Evolutionary conservation across 2,797 vertebrate species (phyloP), one percentile per base, ranked within the genome.

Genomic region (Todus mexicanus): DNA sequence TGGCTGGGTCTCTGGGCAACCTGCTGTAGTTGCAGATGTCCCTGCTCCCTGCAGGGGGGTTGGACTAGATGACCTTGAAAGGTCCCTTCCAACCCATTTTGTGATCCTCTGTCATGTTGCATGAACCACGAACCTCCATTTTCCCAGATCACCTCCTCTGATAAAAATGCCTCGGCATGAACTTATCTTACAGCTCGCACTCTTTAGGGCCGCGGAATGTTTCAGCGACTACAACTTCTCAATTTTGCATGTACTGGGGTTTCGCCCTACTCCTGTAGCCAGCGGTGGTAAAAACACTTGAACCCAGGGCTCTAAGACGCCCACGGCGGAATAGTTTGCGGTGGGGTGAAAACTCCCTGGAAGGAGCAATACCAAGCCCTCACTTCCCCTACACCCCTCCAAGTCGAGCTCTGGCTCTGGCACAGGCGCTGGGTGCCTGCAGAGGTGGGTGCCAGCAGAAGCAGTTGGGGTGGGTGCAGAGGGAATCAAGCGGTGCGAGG

Each of bases 111-210:
- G 47, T 12, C 15, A 11, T 40, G 18, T 10, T 50, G 22, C 64
- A 80, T 16, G 35, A 42, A 35, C 20, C 12, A 42, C 4, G 5
- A 9, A 7, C 1, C 3, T 5, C 0, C 2, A 5, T 59, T 73
- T 22, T 5, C 66, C 19, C 4, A 0, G 18, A 33, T 43, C 54
- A 23, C 16, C 25, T 25, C 22, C 27, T 45, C 22, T 5, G 5
- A 63, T 27, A 74, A 61, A n/a, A 56, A 45, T 3, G 1, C 15
- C 35, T 37, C 3, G 5, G 7, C 11, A 33, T 11, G 6, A 50
- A 19, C 42, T 71, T 56, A 4, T 26, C 20, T 50, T 15, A 9
- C n/a, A 65, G 25, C 9, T 64, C 33, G 22, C 54, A 54, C 26
- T 23, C 23, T 7, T 2, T 3, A 25, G 25, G 16, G 3, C 31